These are phyloP conservation scores for Elysia crispata DNA, from an alignment of 2,888 invertebrate species.

Conservation along the genomic window DNA sequence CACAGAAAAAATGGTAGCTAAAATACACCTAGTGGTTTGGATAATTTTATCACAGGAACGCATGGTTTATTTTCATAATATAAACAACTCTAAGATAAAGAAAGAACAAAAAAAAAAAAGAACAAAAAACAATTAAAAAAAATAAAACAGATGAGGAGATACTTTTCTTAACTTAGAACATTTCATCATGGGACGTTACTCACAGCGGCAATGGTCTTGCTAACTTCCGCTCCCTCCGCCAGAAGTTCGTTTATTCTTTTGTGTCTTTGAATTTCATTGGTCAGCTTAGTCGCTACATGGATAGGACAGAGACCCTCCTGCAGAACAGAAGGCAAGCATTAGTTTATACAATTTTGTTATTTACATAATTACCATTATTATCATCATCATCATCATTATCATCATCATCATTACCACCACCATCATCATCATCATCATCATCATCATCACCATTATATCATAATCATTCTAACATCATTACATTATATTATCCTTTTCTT, in stretches of 20 bases:
- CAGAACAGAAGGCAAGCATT: background rate
- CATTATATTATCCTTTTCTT: too few species aligned
- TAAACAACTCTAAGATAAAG: too few species aligned
- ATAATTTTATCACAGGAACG: too few species aligned
- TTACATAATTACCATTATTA: background rate
- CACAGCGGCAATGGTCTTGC: too few species aligned
- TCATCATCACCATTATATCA: slow-evolving; percentile 19
- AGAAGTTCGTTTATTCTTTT: slow-evolving; percentile 35
- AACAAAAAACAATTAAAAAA: too few species aligned
- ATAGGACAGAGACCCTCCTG: slow-evolving; percentile 49
- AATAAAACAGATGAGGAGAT: too few species aligned
- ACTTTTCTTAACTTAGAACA: too few species aligned
- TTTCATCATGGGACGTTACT: too few species aligned
- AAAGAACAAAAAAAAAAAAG: too few species aligned
- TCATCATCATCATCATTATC: slow-evolving; percentile 13
- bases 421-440: slow-evolving; percentile 31
- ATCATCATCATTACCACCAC: slow-evolving; percentile 14
- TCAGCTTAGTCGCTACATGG: slow-evolving; percentile 38
- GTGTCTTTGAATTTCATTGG: slow-evolving; percentile 30
- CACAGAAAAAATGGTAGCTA: too few species aligned
- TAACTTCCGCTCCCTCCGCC: slow-evolving; percentile 41
- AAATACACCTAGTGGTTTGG: too few species aligned
- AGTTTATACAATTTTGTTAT: background rate
- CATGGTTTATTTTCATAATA: too few species aligned
- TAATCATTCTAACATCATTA: slow-evolving; percentile 10